Percentiles rank a stretch among this genome's conserved stretches.
phyloP scores from a whole-genome alignment of 2,888 invertebrate species.

The Heteromyza rotundicornis region DNA sequence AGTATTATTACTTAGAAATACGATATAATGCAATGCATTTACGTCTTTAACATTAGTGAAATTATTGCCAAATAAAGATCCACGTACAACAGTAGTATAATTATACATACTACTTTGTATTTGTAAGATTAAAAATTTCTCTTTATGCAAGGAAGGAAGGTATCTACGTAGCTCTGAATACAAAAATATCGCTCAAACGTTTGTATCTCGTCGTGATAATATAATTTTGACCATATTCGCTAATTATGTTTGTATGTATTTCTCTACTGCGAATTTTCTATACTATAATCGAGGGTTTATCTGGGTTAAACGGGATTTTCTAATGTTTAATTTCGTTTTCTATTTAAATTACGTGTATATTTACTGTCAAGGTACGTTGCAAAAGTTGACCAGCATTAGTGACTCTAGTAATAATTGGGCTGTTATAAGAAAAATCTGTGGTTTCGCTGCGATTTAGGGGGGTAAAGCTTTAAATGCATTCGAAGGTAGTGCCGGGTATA shows the following conservation, averaged over 20 bases:
- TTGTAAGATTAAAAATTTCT: slow-evolving; percentile 20
- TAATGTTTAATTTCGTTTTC: slow-evolving; percentile 4
- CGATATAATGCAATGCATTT: background rate
- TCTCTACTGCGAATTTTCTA: slow-evolving; percentile 25
- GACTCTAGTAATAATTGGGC: background rate
- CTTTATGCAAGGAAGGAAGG: slow-evolving; percentile 53
- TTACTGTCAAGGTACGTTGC: slow-evolving; percentile 24
- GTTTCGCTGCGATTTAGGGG: slow-evolving; percentile 1
- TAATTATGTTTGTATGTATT: slow-evolving; percentile 24
- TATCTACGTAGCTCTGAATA: slow-evolving; percentile 62
- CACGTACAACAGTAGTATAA: too few relatives aligned
- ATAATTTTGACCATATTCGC: slow-evolving; percentile 13
- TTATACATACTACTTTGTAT: too few relatives aligned
- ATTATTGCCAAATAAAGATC: slow-evolving; percentile 38
- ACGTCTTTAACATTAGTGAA: too few relatives aligned
- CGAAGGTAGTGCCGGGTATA: too few relatives aligned
- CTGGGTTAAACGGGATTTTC: background rate
- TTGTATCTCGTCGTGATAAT: slow-evolving; percentile 24
- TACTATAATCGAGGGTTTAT: background rate
- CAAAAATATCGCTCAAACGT: slow-evolving; percentile 43
- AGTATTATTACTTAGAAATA: background rate
- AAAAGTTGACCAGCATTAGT: slow-evolving; percentile 26
- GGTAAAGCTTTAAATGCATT: slow-evolving; percentile 25
- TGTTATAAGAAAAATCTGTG: background rate
- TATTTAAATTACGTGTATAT: slow-evolving; percentile 5